phyloP scores from a whole-genome alignment of 2,113 vertebrate species.

The Spilogale gracilis region DNA sequence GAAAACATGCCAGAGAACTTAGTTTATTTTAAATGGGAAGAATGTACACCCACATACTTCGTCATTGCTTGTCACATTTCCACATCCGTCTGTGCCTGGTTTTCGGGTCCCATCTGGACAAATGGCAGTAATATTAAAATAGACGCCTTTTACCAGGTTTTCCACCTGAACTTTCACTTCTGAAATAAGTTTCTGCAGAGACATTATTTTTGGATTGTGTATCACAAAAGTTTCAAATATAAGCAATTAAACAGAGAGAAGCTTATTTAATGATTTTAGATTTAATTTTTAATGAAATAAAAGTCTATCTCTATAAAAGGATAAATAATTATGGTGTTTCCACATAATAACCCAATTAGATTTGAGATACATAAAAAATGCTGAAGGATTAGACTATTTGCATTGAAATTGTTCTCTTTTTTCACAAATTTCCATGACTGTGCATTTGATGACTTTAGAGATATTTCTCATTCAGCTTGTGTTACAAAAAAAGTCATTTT shows the following conservation, averaged over 20 bases:
- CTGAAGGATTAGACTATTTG: conserved; percentile 71
- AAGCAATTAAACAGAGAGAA: conserved; percentile 65
- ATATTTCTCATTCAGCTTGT: background rate
- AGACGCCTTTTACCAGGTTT: conserved; percentile 92
- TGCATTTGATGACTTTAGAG: conserved; percentile 59
- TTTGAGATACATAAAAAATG: conserved; percentile 79
- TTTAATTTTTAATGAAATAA: conserved; percentile 71
- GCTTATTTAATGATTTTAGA: conserved; percentile 63
- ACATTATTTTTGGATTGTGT: conserved; percentile 76
- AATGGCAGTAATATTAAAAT: conserved; percentile 93
- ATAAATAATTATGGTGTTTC: conserved; percentile 82
- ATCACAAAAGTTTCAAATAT: conserved; percentile 54
- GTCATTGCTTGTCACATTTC: conserved; percentile 92
- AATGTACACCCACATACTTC: conserved; percentile 90
- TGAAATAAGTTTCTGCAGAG: conserved; percentile 93
- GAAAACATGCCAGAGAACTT: conserved; percentile 25
- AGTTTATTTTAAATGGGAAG: conserved; percentile 79
- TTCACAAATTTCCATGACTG: conserved; percentile 48
- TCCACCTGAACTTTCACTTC: conserved; percentile 96
- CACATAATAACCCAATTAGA: conserved; percentile 72
- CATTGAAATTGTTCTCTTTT: conserved; percentile 76
- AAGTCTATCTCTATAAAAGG: conserved; percentile 77
- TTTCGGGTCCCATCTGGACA: conserved; percentile 93
- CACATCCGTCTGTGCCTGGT: conserved; percentile 91
- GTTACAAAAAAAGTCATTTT: conserved; percentile 58